A percentile compares a stretch with the other conserved stretches of the same genome.
phyloP scores from a whole-genome alignment of 2,113 vertebrate genomes.

The crab-eating macaque (Macaca fascicularis) region T2T-MFA8v1.1 NC_088395.1:53444501-53445000 shows the following conservation, averaged over 20 bases:
- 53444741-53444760: constrained; percentile 18
- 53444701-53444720: constrained; percentile 17
- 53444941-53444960: too few relatives aligned
- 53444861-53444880: too few relatives aligned
- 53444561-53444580: not conserved
- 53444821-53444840: constrained; percentile 33
- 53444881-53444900: too few relatives aligned
- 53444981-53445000: too few relatives aligned
- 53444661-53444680: not conserved
- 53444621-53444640: constrained; percentile 13
- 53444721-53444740: constrained; percentile 1
- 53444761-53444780: not conserved
- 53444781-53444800: not conserved
- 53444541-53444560: too few relatives aligned
- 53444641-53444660: not conserved
- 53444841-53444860: not conserved
- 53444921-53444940: too few relatives aligned
- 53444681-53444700: not conserved
- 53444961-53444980: too few relatives aligned
- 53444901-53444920: too few relatives aligned
- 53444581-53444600: not conserved
- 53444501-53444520: too few relatives aligned
- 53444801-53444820: not conserved
- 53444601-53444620: not conserved
- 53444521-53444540: too few relatives aligned